Base-by-base conservation (phyloP, 2,888 invertebrate genomes). In the Caenorhabditis wallacei region DNA sequence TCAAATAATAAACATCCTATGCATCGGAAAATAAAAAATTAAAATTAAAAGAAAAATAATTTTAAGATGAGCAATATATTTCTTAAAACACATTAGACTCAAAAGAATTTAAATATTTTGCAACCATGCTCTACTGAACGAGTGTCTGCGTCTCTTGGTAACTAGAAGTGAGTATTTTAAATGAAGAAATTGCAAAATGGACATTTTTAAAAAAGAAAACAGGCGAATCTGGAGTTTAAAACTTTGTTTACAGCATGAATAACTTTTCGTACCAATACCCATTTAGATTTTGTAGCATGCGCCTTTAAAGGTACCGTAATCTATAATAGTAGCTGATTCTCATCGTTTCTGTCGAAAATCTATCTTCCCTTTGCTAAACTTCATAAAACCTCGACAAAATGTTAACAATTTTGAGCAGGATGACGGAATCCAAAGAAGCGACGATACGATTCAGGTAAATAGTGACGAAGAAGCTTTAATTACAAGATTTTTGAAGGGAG, bases 361-460 rank as follows among this genome's bases (percentile, higher is more conserved):
- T 43, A 7, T 43, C 46, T 18, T 18, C 18, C 30, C 30, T 30
- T 30, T 8, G 30, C 8, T 30, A 30, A 30, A 30, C 8, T 48
- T 2, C 46, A 18, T 48, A 5, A 18, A 40, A 40, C 40, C 2
- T 16, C 40, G 18, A n/a, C 18, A 61, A 59, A 76, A 76, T 76
- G 76, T 76, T 68, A 16, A 40, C 40, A 10, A 2, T 76, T 76
- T 76, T 76, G 53, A 40, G 59, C 35, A 68, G 76, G 69, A 76
- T 69, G 68, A 76, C 76, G 22, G 35, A 35, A 7, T 61, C 68
- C 8, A 68, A 61, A 43, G 76, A 76, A 18, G 61, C 76, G 0
- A 40, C 59, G 2, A 53, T 53, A 37, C 13, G 37, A n/a, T 76
- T 57, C 53, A 76, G 76, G 76, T 68, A 20, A 43, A 13, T 18